Evolutionary conservation across 2,888 invertebrate genomes (phyloP), one percentile per base, ranked within the genome.

Genomic region (Polia nebulosa): DNA sequence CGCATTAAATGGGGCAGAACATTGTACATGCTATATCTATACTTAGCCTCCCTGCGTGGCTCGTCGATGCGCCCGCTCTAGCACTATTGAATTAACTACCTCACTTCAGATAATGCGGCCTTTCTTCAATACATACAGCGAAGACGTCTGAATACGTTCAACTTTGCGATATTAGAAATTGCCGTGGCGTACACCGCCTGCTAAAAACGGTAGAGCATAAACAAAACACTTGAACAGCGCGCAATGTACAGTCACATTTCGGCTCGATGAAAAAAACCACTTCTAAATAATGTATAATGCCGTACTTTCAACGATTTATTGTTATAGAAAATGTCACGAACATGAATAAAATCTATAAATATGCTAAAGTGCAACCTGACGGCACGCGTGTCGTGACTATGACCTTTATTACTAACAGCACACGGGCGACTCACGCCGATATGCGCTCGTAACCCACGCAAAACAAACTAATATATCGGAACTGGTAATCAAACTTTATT

Each of bases 401-500:
- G 72, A 87, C 82, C 85, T 86, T 87, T 88, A 85, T 84, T 78
- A 76, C 68, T 59, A 73, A 73, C 67, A 71, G 67, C 81, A 79
- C 69, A 75, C 73, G 63, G 67, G 65, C 76, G 70, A 75, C 73
- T 74, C 74, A 68, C 66, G 67, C 76, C 63, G 72, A 73, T 76
- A 76, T 67, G 62, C 57, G 73, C 63, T 58, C 60, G 68, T 67
- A 80, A 22, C 76, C 78, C 73, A 83, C 84, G 81, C 86, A 83
- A 83, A 86, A 87, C 82, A 86, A 85, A 86, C 83, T 81, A 71
- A 78, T 77, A 84, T 86, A 84, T 85, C 75, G 78, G 83, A 80
- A 83, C 78, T 79, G 83, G 80, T 87, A 86, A 89, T 89, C 86
- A 88, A 89, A 87, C 85, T 81, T 80, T 82, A 85, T 81, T 87